These are phyloP conservation scores for Caenorhabditis parvicauda DNA, from an alignment of 2,888 invertebrate genomes.

Conservation along the genomic window DNA sequence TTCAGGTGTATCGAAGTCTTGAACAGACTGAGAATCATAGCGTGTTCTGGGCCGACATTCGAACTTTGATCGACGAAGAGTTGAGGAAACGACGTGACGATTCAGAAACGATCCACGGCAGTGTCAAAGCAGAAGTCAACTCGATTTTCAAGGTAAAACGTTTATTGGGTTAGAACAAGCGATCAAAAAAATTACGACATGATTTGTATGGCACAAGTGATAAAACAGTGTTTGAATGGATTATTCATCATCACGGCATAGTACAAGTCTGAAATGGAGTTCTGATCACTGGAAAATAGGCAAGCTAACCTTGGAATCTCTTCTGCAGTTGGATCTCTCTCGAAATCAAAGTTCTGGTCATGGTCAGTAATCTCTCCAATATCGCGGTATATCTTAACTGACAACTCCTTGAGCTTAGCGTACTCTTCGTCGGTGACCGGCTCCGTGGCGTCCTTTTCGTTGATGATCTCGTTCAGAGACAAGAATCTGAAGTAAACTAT, in stretches of 20 bases:
- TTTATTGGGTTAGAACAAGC: not conserved
- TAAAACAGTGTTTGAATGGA: too few relatives aligned
- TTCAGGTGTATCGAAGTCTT: conserved; percentile 77
- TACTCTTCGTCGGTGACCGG: conserved; percentile 17
- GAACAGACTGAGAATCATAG: conserved; percentile 80
- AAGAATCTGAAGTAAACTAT: conserved; percentile 22
- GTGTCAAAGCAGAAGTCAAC: conserved; percentile 85
- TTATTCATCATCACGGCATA: conserved; percentile 15
- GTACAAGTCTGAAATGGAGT: conserved; percentile 8
- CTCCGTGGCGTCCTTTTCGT: conserved; percentile 13
- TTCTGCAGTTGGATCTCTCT: conserved; percentile 43
- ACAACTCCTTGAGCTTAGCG: conserved; percentile 3
- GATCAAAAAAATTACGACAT: too few relatives aligned
- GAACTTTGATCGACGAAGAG: conserved; percentile 69
- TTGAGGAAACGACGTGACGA: conserved; percentile 9
- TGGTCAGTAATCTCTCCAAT: conserved; percentile 32
- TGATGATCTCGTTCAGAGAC: conserved; percentile 25
- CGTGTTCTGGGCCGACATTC: conserved; percentile 93
- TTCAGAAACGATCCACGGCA: conserved; percentile 78
- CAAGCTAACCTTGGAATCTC: conserved; percentile 37
- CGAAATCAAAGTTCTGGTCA: conserved; percentile 53
- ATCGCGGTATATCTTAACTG: conserved; percentile 20
- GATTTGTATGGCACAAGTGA: too few relatives aligned
- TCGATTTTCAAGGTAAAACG: conserved; percentile 75
- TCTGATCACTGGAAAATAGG: not conserved